Evolutionary conservation across 2,888 invertebrate species (phyloP).

Genomic region (Chymomyza caudatula): DNA sequence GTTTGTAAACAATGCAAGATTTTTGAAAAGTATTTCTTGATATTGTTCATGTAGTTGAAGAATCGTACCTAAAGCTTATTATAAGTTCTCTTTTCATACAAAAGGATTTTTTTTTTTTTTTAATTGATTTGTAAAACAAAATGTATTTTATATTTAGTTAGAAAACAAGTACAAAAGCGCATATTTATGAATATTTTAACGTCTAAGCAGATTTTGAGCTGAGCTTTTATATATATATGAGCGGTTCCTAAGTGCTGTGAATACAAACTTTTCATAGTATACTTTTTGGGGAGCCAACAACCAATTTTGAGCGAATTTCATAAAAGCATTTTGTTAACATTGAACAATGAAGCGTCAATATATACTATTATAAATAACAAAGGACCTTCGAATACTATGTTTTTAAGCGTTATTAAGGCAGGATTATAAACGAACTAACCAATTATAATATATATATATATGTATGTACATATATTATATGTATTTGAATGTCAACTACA

Average conservation of each 20-base stretch:
- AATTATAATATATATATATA: background rate
- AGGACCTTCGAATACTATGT: background rate
- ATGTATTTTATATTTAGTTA: background rate
- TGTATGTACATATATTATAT: background rate
- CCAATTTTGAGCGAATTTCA: background rate
- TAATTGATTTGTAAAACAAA: background rate
- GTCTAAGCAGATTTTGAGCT: background rate
- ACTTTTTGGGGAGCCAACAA: background rate
- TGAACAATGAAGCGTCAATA: background rate
- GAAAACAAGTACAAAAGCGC: background rate
- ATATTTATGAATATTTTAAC: background rate
- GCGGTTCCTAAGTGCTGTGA: no score
- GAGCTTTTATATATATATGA: background rate
- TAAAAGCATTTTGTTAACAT: background rate
- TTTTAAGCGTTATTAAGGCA: background rate
- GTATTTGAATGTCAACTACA: background rate
- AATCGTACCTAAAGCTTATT: constrained; percentile 44
- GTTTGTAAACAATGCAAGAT: background rate
- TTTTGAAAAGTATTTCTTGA: background rate
- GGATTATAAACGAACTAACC: background rate
- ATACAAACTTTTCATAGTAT: no score
- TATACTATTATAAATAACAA: background rate
- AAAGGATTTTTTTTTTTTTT: background rate
- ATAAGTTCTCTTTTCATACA: constrained; percentile 26
- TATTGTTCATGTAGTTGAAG: background rate